A percentile compares a stretch with the other conserved stretches of the same genome.
Evolutionary conservation across 2,113 vertebrate genomes (phyloP).

Genomic region (Oreochromis spilurus): DNA sequence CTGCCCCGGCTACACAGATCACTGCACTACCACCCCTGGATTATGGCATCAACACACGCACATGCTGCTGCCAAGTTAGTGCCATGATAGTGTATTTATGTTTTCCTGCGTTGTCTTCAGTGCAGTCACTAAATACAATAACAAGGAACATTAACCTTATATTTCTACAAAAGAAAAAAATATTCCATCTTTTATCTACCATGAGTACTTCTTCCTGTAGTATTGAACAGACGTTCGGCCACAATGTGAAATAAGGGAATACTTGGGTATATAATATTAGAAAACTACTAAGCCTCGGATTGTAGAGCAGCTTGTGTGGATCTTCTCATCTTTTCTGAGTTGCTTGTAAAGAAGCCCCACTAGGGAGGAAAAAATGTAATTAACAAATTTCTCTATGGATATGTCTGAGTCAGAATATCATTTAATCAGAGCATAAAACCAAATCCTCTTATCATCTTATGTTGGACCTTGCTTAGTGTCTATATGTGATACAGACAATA

Average conservation of each 20-base stretch:
- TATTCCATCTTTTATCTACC: not conserved
- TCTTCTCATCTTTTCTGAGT: not conserved
- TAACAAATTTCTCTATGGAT: not conserved
- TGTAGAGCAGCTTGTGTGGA: not conserved
- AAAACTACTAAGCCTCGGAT: not conserved
- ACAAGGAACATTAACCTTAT: not conserved
- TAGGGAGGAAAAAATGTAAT: not conserved
- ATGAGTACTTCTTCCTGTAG: not conserved
- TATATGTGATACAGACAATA: not conserved
- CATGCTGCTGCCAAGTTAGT: conserved; percentile 4
- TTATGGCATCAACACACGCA: conserved; percentile 31
- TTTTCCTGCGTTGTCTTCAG: not conserved
- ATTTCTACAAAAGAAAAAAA: not conserved
- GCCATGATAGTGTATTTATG: not conserved
- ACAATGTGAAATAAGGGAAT: not conserved
- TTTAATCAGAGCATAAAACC: not conserved
- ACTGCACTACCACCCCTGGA: conserved; percentile 36
- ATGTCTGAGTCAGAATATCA: not conserved
- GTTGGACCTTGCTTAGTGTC: not conserved
- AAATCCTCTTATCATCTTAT: not conserved
- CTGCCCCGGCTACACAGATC: conserved; percentile 4
- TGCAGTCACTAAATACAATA: not conserved
- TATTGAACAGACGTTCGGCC: not conserved
- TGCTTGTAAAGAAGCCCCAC: not conserved
- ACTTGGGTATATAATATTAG: not conserved